A percentile compares a stretch with the other conserved stretches of the same genome.
These are phyloP conservation scores for Syngnathus rostellatus DNA, from an alignment of 2,797 vertebrate genomes.

Conservation along the genomic window DNA sequence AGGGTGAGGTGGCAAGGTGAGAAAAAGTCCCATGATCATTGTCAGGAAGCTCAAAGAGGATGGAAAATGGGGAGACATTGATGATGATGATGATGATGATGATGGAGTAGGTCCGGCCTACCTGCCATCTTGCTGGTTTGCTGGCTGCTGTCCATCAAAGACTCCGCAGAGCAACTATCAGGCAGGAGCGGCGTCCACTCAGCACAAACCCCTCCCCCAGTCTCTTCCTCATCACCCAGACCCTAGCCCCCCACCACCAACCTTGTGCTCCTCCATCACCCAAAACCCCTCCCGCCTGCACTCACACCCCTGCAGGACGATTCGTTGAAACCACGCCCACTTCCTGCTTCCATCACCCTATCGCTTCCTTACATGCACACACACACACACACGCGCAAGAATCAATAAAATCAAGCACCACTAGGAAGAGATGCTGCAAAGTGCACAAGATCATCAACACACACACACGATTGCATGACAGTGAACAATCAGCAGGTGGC, in stretches of 20 bases:
- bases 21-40: conserved; percentile 33
- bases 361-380: neutral
- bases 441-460: neutral
- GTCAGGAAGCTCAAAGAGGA: conserved; percentile 14
- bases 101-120: conserved; percentile 49
- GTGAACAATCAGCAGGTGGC: too few species aligned
- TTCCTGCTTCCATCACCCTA: conserved; percentile 8
- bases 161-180: conserved; percentile 29
- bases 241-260: conserved; percentile 18
- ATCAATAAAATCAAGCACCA: neutral
- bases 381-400: neutral
- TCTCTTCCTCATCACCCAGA: conserved; percentile 18
- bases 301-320: neutral
- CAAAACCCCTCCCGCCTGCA: conserved; percentile 9
- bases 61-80: conserved; percentile 1
- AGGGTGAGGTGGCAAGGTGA: neutral
- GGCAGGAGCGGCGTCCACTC: conserved; percentile 16
- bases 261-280: neutral
- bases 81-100: conserved; percentile 6
- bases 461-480: neutral
- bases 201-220: conserved; percentile 15
- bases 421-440: too few species aligned
- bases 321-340: neutral
- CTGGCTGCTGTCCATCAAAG: conserved; percentile 47
- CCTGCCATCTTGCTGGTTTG: conserved; percentile 59